Base-by-base conservation (phyloP, 2,888 invertebrate genomes). In the Hoplodrina blanda region DNA sequence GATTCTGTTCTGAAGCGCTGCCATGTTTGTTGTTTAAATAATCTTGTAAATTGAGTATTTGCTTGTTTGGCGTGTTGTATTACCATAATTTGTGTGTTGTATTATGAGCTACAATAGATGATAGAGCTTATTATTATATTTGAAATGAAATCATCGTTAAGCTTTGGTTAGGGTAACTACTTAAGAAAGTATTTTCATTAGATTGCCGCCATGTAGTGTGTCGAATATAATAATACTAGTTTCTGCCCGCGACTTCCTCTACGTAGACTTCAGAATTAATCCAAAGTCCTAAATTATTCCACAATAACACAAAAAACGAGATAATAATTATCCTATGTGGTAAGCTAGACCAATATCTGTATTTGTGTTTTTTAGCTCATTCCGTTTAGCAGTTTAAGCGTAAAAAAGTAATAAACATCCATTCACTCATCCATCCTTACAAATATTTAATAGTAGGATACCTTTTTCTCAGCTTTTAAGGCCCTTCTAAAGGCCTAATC, bases 31-130 rank as follows among this genome's bases (percentile, higher is more conserved):
- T 59, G 59, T 60, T 69, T 63, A 80, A 74, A 80, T 80, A 73
- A 62, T 73, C 56, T 74, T 66, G 77, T 70, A 73, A 80, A 83
- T 80, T 78, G 66, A 49, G 50, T 75, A 64, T 69, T 78, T 80
- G 67, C 62, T 74, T 57, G 64, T 44, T 67, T 49, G 19, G 66
- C 50, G 62, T 66, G 53, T 20, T 30, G 52, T 62, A 76, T 81
- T 76, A 76, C 56, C 76, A 81, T 82, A 80, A 69, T 66, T 41
- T 72, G 71, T 46, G 59, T 78, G 49, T 61, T 54, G 56, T 70
- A 20, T 37, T 63, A 49, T 41, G 11, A 25, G 25, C 1, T 30
- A 37, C 13, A 61, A 13, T 17, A 20, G 41, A 41, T 54, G n/a
- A 56, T 49, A 46, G 52, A 46, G 53, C 6, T 46, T 46, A 8